phyloP scores from a whole-genome alignment of 2,888 invertebrate genomes.

The Drosophila koepferae region DNA sequence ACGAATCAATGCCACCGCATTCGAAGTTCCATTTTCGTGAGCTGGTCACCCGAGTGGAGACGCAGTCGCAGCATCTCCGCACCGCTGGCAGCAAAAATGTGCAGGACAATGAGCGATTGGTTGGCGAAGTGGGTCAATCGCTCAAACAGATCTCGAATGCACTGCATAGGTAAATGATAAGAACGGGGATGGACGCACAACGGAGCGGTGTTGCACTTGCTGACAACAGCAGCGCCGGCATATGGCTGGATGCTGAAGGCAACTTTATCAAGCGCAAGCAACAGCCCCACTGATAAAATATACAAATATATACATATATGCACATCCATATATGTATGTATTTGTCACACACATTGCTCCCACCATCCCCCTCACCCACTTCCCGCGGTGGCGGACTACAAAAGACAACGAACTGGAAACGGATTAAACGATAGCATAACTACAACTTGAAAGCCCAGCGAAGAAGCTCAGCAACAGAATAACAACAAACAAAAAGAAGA shows the following conservation, averaged over 20 bases:
- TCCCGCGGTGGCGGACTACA: conserved; percentile 10
- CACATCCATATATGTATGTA: not conserved
- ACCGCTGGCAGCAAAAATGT: conserved; percentile 90
- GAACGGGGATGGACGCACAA: conserved; percentile 79
- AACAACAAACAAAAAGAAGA: conserved; percentile 27
- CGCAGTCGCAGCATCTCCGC: conserved; percentile 89
- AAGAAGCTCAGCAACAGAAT: conserved; percentile 50
- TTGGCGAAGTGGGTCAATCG: conserved; percentile 88
- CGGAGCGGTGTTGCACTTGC: conserved; percentile 40
- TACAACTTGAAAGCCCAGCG: conserved; percentile 70
- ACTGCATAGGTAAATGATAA: conserved; percentile 85
- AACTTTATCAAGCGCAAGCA: conserved; percentile 82
- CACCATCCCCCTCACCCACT: conserved; percentile 52
- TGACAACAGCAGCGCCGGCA: conserved; percentile 62
- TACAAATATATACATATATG: not conserved
- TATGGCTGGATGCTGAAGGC: conserved; percentile 83
- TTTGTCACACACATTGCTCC: conserved; percentile 43
- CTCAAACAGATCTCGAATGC: conserved; percentile 85
- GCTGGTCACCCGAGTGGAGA: conserved; percentile 89
- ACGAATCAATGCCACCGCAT: conserved; percentile 91
- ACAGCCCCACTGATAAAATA: conserved; percentile 42
- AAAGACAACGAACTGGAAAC: conserved; percentile 30
- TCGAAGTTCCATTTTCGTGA: conserved; percentile 95
- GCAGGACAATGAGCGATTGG: conserved; percentile 88
- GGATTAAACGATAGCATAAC: conserved; percentile 20